phyloP scores from a whole-genome alignment of 1,140 invertebrate genomes.

The Bombus confusus region DNA sequence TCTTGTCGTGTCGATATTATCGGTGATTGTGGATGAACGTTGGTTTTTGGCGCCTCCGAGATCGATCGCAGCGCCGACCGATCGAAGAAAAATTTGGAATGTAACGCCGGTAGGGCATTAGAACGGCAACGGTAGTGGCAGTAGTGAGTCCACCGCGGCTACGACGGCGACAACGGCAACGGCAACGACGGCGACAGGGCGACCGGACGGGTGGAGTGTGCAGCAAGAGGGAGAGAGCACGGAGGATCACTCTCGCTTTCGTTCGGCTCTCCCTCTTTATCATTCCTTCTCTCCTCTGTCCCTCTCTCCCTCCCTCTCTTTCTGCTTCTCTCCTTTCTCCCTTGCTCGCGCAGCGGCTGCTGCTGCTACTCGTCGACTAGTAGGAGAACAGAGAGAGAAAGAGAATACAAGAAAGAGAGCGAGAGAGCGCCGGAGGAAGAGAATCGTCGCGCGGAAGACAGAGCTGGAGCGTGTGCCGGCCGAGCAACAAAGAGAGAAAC shows the following conservation, averaged over 20 bases:
- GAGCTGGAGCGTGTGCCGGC: conserved; percentile 10
- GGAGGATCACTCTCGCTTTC: conserved; percentile 73
- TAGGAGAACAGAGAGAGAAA: conserved; percentile 18
- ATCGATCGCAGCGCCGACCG: conserved; percentile 1
- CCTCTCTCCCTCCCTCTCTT: conserved; percentile 57
- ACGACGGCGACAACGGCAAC: conserved; percentile 19
- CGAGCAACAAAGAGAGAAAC: conserved; percentile 9
- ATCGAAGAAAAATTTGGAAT: conserved; percentile 32
- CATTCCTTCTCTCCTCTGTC: conserved; percentile 42
- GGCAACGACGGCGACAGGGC: conserved; percentile 48
- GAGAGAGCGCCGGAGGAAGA: conserved; percentile 38
- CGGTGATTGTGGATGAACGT: conserved; percentile 48
- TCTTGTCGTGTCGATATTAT: conserved; percentile 3
- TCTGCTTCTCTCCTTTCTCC: conserved; percentile 55
- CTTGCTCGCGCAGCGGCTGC: conserved; percentile 41
- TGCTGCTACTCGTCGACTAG: not conserved
- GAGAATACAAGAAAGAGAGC: conserved; percentile 31
- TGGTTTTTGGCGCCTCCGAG: not conserved
- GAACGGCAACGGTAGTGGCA: conserved; percentile 36
- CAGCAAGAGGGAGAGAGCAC: conserved; percentile 52
- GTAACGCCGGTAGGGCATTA: conserved; percentile 12
- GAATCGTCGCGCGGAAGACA: conserved; percentile 39
- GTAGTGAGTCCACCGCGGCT: not conserved
- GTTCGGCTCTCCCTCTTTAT: conserved; percentile 67
- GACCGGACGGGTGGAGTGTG: conserved; percentile 39